Evolutionary conservation across 2,888 invertebrate species (phyloP).

Genomic region (Asteroscopus sphinx): DNA sequence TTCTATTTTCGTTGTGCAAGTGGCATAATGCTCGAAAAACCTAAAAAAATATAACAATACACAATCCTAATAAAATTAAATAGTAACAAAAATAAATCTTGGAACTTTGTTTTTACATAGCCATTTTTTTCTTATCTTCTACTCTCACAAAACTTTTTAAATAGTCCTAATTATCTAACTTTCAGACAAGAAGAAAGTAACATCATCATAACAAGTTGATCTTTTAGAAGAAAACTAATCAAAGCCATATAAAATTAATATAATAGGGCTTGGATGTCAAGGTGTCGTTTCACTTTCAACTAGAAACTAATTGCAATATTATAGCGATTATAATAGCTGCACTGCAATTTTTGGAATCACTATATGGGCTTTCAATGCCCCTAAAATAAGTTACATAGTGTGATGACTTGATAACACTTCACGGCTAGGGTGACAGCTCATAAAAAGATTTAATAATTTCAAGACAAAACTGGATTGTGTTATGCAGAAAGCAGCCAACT

Average conservation of each 20-base stretch:
- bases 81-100: slow-evolving; percentile 39
- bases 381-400: no score
- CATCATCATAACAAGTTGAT: not conserved
- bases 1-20: no score
- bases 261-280: slow-evolving; percentile 6
- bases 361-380: no score
- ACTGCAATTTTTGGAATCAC: no score
- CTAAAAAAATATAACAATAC: no score
- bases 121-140: slow-evolving; percentile 5
- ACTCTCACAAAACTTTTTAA: no score
- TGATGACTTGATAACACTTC: slow-evolving; percentile 2
- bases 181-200: not conserved
- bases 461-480: no score
- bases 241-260: not conserved
- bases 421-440: slow-evolving; percentile 7
- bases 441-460: not conserved
- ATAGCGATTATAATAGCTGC: not conserved
- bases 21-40: no score
- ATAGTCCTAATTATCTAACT: slow-evolving; percentile 3
- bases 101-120: slow-evolving; percentile 18
- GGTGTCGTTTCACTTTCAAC: not conserved
- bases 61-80: slow-evolving; percentile 12
- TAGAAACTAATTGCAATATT: not conserved
- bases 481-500: no score
- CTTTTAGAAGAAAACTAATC: not conserved